Conservation (phyloP, 2,888 invertebrate genomes). For the Drosophila monieri region DNA sequence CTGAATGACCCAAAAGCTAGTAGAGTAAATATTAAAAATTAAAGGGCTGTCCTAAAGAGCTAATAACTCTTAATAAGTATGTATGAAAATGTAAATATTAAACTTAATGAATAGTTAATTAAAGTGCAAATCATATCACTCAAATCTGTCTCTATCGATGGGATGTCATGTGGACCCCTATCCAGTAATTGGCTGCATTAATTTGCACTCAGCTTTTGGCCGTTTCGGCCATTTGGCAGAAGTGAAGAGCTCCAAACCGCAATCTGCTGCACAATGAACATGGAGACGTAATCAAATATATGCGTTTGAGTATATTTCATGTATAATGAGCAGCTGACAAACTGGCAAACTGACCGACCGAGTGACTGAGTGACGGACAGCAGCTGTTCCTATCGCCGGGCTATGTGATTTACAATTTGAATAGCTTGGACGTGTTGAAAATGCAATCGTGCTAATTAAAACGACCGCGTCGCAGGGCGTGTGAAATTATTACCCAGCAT, state of each 20-base stretch:
- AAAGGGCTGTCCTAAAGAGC: neutral
- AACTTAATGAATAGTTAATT: neutral
- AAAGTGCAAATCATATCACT: neutral
- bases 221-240: slow-evolving; percentile 19
- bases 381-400: slow-evolving; percentile 51
- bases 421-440: slow-evolving; percentile 69
- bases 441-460: slow-evolving; percentile 77
- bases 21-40: neutral
- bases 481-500: slow-evolving; percentile 65
- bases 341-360: slow-evolving; percentile 2
- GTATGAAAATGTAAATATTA: neutral
- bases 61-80: neutral
- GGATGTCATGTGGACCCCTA: neutral
- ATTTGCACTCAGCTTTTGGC: slow-evolving; percentile 53
- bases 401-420: slow-evolving; percentile 70
- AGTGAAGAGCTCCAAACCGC: slow-evolving; percentile 17
- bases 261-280: slow-evolving; percentile 24
- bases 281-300: slow-evolving; percentile 27
- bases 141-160: neutral
- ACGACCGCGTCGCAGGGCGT: slow-evolving; percentile 71
- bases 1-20: slow-evolving; percentile 1
- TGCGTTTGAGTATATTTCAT: slow-evolving; percentile 19
- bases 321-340: slow-evolving; percentile 22
- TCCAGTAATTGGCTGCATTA: slow-evolving; percentile 64
- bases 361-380: slow-evolving; percentile 19